Base-by-base conservation (phyloP, 2,113 vertebrate genomes). In the Strix uralensis region DNA sequence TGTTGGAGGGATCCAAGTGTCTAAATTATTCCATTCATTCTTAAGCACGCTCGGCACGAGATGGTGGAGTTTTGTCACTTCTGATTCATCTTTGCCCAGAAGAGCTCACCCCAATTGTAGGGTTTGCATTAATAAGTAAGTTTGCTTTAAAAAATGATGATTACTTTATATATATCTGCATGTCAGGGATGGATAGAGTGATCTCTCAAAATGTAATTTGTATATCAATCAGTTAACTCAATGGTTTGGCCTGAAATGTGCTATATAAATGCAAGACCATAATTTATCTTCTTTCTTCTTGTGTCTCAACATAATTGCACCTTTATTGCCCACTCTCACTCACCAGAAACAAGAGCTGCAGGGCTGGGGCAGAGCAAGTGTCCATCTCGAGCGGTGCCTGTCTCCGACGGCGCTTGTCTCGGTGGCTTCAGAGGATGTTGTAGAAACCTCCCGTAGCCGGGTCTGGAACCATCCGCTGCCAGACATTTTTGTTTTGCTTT, bases 71-170 rank as follows among this genome's bases (percentile, higher is more conserved):
- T 96, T 95, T 96, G 92, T 96, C 97, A 94, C 73, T 89, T 92
- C 95, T 91, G 85, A 97, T 97, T 96, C 94, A 96, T 93, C 87
- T 96, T 80, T 86, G 74, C 88, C 80, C 93, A 88, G 62, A 86
- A 96, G 93, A 95, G 74, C 86, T 97, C 93, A 96, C 95, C 95
- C 92, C 91, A 92, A 75, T 93, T 90, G 93, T 89, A 94, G 89
- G 80, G 81, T 78, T 95, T 86, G 89, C 92, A 96, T 94, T 96
- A 95, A 90, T 96, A 96, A 96, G 80, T 90, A 51, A 91, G 80
- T 92, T 96, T 97, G 89, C 91, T 96, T 97, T 96, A 95, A 96
- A 96, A 97, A 96, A 44, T 96, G 32, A 96, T 95, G 92, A 94
- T 95, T 62, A 66, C 58, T 22, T 94, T 96, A n/a, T 74, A 91